These are phyloP conservation scores for Ptychoptera contaminata DNA, from an alignment of 2,888 invertebrate species.

Conservation along the genomic window DNA sequence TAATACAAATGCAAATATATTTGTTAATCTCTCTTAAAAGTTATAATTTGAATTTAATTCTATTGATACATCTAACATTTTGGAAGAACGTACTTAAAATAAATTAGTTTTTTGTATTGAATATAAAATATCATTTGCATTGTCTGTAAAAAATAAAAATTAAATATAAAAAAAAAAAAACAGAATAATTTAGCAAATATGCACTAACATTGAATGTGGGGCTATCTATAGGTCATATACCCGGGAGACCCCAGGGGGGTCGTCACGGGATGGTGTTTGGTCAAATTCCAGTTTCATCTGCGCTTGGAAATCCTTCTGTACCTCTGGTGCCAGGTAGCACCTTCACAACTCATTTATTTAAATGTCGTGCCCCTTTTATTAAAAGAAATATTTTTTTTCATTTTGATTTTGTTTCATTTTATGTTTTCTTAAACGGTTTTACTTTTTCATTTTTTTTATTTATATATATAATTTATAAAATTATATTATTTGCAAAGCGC, in stretches of 20 bases:
- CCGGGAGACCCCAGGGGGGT: constrained; percentile 46
- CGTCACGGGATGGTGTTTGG: constrained; percentile 49
- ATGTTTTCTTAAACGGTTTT: constrained; percentile 3
- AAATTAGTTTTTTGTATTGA: background rate
- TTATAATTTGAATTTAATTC: background rate
- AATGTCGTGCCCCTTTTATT: constrained; percentile 1
- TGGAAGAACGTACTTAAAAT: background rate
- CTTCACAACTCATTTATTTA: constrained; percentile 11
- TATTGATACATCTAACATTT: background rate
- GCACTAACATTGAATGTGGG: constrained; percentile 6
- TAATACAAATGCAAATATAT: too few species aligned
- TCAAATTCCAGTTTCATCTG: constrained; percentile 35
- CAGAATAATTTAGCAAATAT: constrained; percentile 2
- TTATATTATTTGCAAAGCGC: background rate
- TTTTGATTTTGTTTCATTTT: constrained; percentile 8
- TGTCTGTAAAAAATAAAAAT: background rate
- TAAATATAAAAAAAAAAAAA: background rate
- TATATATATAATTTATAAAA: too few species aligned
- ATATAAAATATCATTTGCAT: background rate
- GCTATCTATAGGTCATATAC: constrained; percentile 37
- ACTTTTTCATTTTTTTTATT: background rate
- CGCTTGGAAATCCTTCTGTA: constrained; percentile 32
- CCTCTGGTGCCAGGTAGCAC: constrained; percentile 36
- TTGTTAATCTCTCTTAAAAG: too few species aligned
- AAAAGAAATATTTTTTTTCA: constrained; percentile 11